Evolutionary conservation across 2,797 vertebrate species (phyloP).

Genomic region (Lagodon rhomboides): DNA sequence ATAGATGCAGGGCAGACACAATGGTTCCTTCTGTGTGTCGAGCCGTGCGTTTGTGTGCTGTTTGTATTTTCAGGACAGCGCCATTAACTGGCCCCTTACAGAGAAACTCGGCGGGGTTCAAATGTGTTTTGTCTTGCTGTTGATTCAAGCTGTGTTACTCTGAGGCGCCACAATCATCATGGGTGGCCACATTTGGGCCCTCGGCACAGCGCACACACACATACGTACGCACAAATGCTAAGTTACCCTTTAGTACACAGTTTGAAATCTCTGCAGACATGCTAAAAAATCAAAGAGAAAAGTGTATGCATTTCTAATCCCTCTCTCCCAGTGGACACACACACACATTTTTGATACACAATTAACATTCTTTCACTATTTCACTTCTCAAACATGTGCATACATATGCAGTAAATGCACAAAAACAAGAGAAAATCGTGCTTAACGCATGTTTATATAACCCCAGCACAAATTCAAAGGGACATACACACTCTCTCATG

Average conservation of each 20-base stretch:
- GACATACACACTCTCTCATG: conserved; percentile 26
- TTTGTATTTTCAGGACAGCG: conserved; percentile 67
- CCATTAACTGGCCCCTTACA: conserved; percentile 69
- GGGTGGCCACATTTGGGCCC: conserved; percentile 73
- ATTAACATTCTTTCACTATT: background rate
- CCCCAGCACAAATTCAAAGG: conserved; percentile 38
- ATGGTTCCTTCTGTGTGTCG: conserved; percentile 55
- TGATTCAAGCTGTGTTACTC: conserved; percentile 77
- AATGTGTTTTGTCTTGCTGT: conserved; percentile 78
- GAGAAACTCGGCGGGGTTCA: conserved; percentile 70
- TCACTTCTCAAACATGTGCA: conserved; percentile 6
- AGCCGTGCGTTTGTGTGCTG: conserved; percentile 48
- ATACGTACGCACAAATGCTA: conserved; percentile 24
- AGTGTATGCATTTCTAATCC: conserved; percentile 23
- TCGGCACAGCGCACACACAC: conserved; percentile 43
- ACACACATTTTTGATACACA: background rate
- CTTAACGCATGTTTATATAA: conserved; percentile 47
- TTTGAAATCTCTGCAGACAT: conserved; percentile 14
- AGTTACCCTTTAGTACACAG: background rate
- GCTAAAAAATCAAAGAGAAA: conserved; percentile 13
- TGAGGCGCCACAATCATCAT: conserved; percentile 74
- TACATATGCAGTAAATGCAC: conserved; percentile 2
- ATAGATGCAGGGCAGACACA: conserved; percentile 50
- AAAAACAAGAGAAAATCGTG: conserved; percentile 27
- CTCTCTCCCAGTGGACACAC: background rate